Conservation (phyloP, 2,888 invertebrate genomes). For the Rhagonycha lutea region DNA sequence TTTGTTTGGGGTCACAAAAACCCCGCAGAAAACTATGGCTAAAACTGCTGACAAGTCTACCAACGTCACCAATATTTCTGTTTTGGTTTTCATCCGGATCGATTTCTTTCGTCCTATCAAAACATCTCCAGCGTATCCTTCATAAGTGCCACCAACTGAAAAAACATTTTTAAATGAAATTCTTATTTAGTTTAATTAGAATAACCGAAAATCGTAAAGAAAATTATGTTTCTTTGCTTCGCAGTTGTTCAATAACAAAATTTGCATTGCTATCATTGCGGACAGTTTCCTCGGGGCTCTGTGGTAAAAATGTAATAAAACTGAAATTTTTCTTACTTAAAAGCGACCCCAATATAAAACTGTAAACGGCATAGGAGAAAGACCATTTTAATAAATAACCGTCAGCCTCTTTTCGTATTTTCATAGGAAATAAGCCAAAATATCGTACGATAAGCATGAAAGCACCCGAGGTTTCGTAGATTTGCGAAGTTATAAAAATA, state of each 20-base stretch:
- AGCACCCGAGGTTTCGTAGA: slow-evolving; percentile 4
- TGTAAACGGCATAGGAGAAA: not conserved
- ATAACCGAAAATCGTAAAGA: too few relatives aligned
- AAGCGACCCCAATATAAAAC: not conserved
- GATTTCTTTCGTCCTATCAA: not conserved
- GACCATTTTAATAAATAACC: slow-evolving; percentile 3
- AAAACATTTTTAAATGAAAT: not conserved
- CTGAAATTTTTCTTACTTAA: not conserved
- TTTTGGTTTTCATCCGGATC: not conserved
- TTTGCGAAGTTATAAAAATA: not conserved
- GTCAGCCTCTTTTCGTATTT: not conserved
- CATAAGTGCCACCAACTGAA: not conserved
- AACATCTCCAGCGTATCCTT: not conserved
- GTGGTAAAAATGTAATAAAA: not conserved
- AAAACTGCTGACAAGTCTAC: not conserved
- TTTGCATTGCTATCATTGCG: not conserved
- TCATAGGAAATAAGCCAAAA: slow-evolving; percentile 4
- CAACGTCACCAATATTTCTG: not conserved
- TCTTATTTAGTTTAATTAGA: too few relatives aligned
- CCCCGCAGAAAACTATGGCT: not conserved
- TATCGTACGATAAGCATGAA: not conserved
- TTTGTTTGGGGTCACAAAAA: not conserved
- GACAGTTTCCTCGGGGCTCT: not conserved
- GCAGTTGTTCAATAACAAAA: not conserved
- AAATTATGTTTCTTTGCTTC: not conserved